Evolutionary conservation across 2,113 vertebrate species (phyloP).

Genomic region (Leuciscus idus): DNA sequence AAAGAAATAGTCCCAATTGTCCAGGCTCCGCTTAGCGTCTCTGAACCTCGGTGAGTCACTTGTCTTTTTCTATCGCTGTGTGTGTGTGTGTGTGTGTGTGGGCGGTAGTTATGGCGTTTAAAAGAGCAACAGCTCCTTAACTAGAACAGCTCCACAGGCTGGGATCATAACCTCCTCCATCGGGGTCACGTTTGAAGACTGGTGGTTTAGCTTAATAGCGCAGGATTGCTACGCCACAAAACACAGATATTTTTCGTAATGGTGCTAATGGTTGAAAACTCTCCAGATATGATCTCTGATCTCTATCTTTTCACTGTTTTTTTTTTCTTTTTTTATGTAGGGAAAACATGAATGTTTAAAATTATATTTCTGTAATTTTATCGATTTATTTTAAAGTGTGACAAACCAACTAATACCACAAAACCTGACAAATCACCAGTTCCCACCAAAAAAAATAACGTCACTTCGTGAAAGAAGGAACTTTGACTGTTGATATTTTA

Average conservation of each 20-base stretch:
- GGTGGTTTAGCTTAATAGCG: neutral
- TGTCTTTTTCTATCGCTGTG: constrained; percentile 44
- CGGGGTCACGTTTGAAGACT: neutral
- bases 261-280: neutral
- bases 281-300: neutral
- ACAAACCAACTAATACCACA: neutral
- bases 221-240: neutral
- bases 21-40: constrained; percentile 50
- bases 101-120: constrained; percentile 7
- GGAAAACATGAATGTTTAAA: too few relatives aligned
- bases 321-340: too few relatives aligned
- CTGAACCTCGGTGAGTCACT: constrained; percentile 41
- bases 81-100: neutral
- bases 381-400: neutral
- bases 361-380: too few relatives aligned
- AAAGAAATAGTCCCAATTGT: constrained; percentile 57
- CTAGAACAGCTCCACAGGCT: constrained; percentile 4
- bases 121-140: constrained; percentile 27
- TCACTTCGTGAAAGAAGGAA: neutral
- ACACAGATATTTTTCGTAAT: neutral
- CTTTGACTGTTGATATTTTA: neutral
- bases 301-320: too few relatives aligned
- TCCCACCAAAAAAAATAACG: neutral
- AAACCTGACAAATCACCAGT: neutral
- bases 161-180: neutral